A percentile compares a stretch with the other conserved stretches of the same genome.
Evolutionary conservation across 2,888 invertebrate species (phyloP).

Genomic region (Arctia plantaginis): DNA sequence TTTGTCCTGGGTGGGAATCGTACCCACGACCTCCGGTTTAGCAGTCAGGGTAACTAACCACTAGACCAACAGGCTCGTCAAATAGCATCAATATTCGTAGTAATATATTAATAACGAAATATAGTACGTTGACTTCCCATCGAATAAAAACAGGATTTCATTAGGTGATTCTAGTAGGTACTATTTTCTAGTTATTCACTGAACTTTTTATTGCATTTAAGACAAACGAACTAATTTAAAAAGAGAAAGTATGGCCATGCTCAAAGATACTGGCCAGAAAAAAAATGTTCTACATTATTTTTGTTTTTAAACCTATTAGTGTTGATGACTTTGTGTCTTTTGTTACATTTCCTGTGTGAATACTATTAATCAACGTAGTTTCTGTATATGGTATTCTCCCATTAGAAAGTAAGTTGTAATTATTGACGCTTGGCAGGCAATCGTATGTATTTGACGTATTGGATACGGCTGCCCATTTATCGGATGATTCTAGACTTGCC

Average conservation of each 20-base stretch:
- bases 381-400: conserved; percentile 15
- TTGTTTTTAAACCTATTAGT: conserved; percentile 2
- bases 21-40: too few species aligned
- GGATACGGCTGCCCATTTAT: conserved; percentile 15
- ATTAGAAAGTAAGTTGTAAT: conserved; percentile 22
- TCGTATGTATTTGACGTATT: conserved; percentile 9
- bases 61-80: too few species aligned
- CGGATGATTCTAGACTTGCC: conserved; percentile 2
- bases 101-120: background rate
- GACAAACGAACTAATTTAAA: background rate
- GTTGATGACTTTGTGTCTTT: conserved; percentile 9
- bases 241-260: background rate
- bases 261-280: background rate
- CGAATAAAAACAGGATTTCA: background rate
- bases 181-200: background rate
- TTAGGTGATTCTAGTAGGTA: too few species aligned
- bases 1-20: too few species aligned
- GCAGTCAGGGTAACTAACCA: too few species aligned
- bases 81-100: too few species aligned
- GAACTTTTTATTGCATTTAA: background rate
- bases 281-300: background rate
- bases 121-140: background rate
- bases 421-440: conserved; percentile 7
- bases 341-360: conserved; percentile 12
- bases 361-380: conserved; percentile 14